phyloP scores from a whole-genome alignment of 2,113 vertebrate genomes.

The Pica pica region DNA sequence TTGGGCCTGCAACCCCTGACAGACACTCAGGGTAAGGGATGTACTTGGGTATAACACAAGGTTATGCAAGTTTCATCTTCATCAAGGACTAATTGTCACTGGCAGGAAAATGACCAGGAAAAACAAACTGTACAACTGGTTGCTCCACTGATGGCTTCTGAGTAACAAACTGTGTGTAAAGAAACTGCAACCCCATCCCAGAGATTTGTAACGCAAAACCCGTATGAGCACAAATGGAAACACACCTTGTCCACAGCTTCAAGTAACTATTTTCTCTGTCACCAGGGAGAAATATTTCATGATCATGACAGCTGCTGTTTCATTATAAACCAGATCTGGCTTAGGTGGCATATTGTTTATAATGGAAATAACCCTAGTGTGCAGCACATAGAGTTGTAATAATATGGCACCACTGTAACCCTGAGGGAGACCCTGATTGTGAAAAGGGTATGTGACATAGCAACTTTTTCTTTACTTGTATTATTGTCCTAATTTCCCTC shows the following conservation, averaged over 20 bases:
- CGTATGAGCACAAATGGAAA: not conserved
- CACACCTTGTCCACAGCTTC: not conserved
- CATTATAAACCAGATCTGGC: not conserved
- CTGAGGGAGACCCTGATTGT: not conserved
- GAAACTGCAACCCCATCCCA: not conserved
- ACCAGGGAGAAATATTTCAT: not conserved
- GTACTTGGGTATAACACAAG: not conserved
- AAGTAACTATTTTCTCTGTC: not conserved
- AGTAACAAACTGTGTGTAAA: not conserved
- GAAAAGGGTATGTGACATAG: not conserved
- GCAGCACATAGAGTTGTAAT: not conserved
- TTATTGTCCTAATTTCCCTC: not conserved
- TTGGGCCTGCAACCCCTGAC: accelerated
- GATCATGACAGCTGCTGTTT: not conserved
- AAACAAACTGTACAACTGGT: not conserved
- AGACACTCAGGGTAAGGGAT: not conserved
- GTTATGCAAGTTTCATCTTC: not conserved
- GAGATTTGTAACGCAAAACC: not conserved
- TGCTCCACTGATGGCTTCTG: not conserved
- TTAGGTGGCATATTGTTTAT: not conserved
- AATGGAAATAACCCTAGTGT: not conserved
- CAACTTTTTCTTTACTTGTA: not conserved
- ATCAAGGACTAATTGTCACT: not conserved
- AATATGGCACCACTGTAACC: not conserved
- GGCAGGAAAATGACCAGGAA: not conserved